Evolutionary conservation across 2,888 invertebrate genomes (phyloP).

Genomic region (Napeogenes sylphis): DNA sequence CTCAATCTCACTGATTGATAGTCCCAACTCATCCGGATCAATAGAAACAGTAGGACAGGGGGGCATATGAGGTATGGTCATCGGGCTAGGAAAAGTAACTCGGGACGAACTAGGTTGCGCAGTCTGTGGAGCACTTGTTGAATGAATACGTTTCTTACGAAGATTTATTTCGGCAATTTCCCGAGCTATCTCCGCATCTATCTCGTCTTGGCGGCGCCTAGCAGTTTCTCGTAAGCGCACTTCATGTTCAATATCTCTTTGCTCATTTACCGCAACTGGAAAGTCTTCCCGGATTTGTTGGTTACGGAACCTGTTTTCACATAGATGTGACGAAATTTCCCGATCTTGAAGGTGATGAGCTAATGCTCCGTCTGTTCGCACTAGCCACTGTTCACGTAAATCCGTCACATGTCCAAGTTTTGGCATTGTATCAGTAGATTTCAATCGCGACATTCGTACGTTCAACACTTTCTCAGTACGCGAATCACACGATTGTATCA

Average conservation of each 20-base stretch:
- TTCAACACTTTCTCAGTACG: background rate
- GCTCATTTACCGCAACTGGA: constrained; percentile 67
- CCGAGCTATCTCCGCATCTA: constrained; percentile 68
- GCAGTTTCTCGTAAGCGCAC: constrained; percentile 55
- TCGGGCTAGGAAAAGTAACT: constrained; percentile 36
- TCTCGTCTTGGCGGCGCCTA: constrained; percentile 65
- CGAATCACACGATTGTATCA: background rate
- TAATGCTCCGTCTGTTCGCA: constrained; percentile 68
- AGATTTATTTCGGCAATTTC: constrained; percentile 72
- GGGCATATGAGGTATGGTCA: constrained; percentile 50
- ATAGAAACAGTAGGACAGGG: constrained; percentile 10
- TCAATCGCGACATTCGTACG: constrained; percentile 57
- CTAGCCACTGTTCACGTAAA: constrained; percentile 70
- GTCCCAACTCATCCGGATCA: constrained; percentile 61
- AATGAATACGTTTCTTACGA: constrained; percentile 57
- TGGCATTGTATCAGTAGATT: constrained; percentile 69
- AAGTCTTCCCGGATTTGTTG: constrained; percentile 74
- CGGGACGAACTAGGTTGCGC: constrained; percentile 60
- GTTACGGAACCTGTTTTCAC: constrained; percentile 69
- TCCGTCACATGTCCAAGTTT: constrained; percentile 71
- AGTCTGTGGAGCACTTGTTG: constrained; percentile 45
- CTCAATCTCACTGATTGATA: constrained; percentile 61
- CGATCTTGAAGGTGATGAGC: constrained; percentile 71
- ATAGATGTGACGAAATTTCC: constrained; percentile 70
- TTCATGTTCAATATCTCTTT: constrained; percentile 65